Conservation (phyloP, 2,888 invertebrate species). For the Zelleria hepariella region DNA sequence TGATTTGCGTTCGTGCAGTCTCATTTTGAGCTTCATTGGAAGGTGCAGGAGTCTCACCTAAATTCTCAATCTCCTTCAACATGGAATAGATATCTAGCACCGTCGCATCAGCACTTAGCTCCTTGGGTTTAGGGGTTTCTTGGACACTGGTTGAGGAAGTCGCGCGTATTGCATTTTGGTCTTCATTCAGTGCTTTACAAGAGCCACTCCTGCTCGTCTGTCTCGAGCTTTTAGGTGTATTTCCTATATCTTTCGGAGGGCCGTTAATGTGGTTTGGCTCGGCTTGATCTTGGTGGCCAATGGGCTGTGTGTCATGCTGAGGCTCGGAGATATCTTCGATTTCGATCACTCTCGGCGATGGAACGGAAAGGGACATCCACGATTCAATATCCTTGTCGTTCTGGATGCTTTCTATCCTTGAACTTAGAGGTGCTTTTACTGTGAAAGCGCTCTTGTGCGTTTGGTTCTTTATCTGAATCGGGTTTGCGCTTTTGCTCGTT, state of each 20-base stretch:
- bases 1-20: constrained; percentile 24
- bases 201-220: background rate
- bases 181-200: background rate
- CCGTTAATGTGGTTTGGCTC: background rate
- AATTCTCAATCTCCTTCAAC: constrained; percentile 65
- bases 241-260: constrained; percentile 17
- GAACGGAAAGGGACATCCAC: constrained; percentile 62
- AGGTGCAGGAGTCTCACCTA: constrained; percentile 51
- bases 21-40: constrained; percentile 20
- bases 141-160: background rate
- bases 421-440: constrained; percentile 40
- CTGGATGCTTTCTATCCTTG: constrained; percentile 53
- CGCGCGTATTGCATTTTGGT: background rate
- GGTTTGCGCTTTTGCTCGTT: constrained; percentile 22
- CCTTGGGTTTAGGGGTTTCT: constrained; percentile 28
- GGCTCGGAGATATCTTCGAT: constrained; percentile 8
- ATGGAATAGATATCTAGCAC: constrained; percentile 61
- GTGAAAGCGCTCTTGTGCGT: constrained; percentile 39
- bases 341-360: constrained; percentile 44
- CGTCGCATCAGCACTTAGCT: constrained; percentile 14
- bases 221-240: constrained; percentile 6
- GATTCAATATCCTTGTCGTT: constrained; percentile 64
- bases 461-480: constrained; percentile 31
- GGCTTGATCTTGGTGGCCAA: background rate
- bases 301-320: background rate